Evolutionary conservation across 2,113 vertebrate species (phyloP), one percentile per base, ranked within the genome.

Genomic region (Engraulis encrasicolus): DNA sequence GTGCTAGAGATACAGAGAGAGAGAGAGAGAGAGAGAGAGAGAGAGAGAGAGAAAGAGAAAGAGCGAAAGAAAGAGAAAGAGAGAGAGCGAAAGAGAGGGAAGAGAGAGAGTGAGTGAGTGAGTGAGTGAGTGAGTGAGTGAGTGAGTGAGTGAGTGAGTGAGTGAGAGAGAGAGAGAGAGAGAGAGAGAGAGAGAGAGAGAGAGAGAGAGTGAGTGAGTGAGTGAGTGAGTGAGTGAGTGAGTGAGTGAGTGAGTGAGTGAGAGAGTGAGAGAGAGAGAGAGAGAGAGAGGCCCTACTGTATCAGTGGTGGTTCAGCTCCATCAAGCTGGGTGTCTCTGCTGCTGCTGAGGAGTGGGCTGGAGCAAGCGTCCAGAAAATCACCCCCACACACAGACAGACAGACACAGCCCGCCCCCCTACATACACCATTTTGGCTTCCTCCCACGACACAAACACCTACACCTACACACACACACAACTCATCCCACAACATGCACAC

Each of bases 311-410:
- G 19, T 5, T 4, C 18, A 20, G 52, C 19, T 61, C 58, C 14
- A 12, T 34, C 66, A 74, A 23, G 40, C 40, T 45, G 7, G 7
- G 54, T n/a, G 19, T 58, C 6, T 14, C 9, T 3, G 12, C 27
- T 0, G 66, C 66, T 34, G 66, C 34, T 34, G 14, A 34, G 66
- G 31, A 34, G 31, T 4, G 66, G 23, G 12, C 27, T 74, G 6
- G 1, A 17, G 66, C 66, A 14, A 34, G 66, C 27, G 12, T 23
- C 58, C 27, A 15, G 31, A 27, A 74, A 14, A 2, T 31, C 61
- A 12, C 61, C 23, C 54, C 37, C 38, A 45, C 82, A 79, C 78
- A 20, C 77, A 61, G 17, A 61, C 82, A 58, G 49, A n/a, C n/a
- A n/a, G n/a, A n/a, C n/a, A n/a, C n/a, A n/a, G n/a, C n/a, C n/a